Evolutionary conservation across 2,113 vertebrate genomes (phyloP).

Genomic region (Catagonus wagneri): DNA sequence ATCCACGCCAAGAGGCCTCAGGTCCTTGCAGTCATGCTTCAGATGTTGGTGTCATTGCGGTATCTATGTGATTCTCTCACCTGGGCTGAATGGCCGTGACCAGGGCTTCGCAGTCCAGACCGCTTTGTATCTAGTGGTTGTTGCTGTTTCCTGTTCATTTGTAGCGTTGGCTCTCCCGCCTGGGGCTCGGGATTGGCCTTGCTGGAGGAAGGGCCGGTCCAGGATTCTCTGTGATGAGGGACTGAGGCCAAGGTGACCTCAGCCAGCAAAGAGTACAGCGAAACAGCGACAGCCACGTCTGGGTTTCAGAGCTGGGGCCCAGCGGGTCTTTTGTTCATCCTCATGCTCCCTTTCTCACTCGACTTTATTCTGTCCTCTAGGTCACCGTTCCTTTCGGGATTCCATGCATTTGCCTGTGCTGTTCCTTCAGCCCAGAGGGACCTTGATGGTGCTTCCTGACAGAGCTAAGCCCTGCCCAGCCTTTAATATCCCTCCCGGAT

Average conservation of each 20-base stretch:
- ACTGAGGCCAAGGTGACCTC: background rate
- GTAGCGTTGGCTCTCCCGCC: background rate
- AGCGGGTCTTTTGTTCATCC: background rate
- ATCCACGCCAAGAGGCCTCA: background rate
- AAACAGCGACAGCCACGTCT: background rate
- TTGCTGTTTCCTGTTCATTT: background rate
- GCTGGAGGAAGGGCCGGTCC: constrained; percentile 9
- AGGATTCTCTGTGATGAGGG: constrained; percentile 4
- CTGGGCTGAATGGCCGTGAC: background rate
- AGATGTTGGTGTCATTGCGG: background rate
- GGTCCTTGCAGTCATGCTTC: background rate
- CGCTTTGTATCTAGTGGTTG: background rate
- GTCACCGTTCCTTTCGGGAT: background rate
- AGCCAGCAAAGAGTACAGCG: background rate
- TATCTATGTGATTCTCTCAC: background rate
- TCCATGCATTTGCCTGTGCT: background rate
- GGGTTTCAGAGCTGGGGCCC: background rate
- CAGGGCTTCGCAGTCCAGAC: background rate
- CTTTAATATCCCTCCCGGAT: background rate
- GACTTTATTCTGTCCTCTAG: background rate
- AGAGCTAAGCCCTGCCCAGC: background rate
- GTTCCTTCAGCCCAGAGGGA: background rate
- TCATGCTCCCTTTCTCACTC: background rate
- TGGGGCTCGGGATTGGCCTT: background rate
- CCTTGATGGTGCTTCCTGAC: background rate